A percentile compares a stretch with the other conserved stretches of the same genome.
Conservation (phyloP, 2,797 vertebrate species). For the Triplophysa yarkandensis region DNA sequence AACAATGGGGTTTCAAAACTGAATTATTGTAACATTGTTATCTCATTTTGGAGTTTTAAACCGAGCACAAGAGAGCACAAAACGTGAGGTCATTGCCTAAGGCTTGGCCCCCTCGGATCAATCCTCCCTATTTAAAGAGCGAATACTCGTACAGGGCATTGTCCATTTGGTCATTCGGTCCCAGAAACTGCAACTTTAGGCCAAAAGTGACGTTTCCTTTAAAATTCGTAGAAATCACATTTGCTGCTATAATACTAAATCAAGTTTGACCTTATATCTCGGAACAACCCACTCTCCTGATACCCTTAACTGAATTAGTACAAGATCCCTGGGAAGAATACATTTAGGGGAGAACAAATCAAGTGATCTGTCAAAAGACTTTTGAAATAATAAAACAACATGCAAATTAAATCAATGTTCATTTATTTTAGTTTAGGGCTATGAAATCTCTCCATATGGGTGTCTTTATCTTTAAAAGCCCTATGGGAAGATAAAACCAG, state of each 20-base stretch:
- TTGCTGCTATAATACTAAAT: slow-evolving; percentile 46
- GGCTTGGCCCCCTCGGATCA: slow-evolving; percentile 38
- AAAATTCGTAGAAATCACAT: slow-evolving; percentile 42
- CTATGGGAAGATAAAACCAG: slow-evolving; percentile 55
- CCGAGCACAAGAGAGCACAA: slow-evolving; percentile 48
- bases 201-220: slow-evolving; percentile 38
- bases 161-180: slow-evolving; percentile 19
- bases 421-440: slow-evolving; percentile 3
- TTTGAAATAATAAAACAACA: slow-evolving; percentile 20
- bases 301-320: slow-evolving; percentile 58
- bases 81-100: slow-evolving; percentile 44
- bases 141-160: slow-evolving; percentile 41
- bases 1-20: slow-evolving; percentile 42
- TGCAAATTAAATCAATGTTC: slow-evolving; percentile 29
- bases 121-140: slow-evolving; percentile 38
- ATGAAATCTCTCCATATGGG: slow-evolving; percentile 17
- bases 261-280: slow-evolving; percentile 22
- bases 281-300: slow-evolving; percentile 39
- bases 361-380: slow-evolving; percentile 44
- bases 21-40: slow-evolving; percentile 40
- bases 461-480: slow-evolving; percentile 32
- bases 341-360: slow-evolving; percentile 27
- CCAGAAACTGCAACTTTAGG: slow-evolving; percentile 31
- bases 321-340: slow-evolving; percentile 45
- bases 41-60: slow-evolving; percentile 38